phyloP scores from a whole-genome alignment of 2,797 vertebrate species.

The Neolamprologus multifasciatus region DNA sequence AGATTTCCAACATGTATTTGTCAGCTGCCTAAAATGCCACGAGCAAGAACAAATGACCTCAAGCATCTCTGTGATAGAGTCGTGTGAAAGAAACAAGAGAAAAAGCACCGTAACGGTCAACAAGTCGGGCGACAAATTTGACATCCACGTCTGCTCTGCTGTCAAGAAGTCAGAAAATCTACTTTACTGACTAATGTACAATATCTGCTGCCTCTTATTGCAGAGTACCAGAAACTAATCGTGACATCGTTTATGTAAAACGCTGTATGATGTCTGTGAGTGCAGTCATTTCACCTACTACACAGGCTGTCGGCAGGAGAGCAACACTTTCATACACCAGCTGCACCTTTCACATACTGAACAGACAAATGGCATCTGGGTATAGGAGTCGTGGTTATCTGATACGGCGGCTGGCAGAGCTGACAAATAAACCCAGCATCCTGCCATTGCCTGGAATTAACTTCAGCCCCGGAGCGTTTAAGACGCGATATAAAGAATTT shows the following conservation, averaged over 20 bases:
- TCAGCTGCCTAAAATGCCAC: background rate
- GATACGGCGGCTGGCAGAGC: background rate
- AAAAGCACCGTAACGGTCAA: background rate
- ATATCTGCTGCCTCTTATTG: background rate
- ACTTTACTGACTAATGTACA: background rate
- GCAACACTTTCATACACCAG: slow-evolving; percentile 18
- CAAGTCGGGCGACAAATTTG: background rate
- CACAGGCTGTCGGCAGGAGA: background rate
- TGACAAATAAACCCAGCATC: background rate
- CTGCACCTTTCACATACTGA: background rate
- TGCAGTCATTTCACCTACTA: background rate
- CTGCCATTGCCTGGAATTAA: background rate
- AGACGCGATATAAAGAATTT: background rate
- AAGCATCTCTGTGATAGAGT: fast-evolving
- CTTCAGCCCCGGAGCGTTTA: background rate
- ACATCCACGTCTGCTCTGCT: background rate
- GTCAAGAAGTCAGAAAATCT: no score
- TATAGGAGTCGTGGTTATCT: slow-evolving; percentile 1
- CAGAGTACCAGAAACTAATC: background rate
- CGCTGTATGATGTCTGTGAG: background rate
- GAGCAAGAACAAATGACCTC: background rate
- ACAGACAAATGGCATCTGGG: background rate
- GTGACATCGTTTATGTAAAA: background rate
- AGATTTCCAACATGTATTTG: background rate
- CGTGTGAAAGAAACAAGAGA: background rate